Base-by-base conservation (phyloP, 2,888 invertebrate genomes). In the Diloba caeruleocephala region DNA sequence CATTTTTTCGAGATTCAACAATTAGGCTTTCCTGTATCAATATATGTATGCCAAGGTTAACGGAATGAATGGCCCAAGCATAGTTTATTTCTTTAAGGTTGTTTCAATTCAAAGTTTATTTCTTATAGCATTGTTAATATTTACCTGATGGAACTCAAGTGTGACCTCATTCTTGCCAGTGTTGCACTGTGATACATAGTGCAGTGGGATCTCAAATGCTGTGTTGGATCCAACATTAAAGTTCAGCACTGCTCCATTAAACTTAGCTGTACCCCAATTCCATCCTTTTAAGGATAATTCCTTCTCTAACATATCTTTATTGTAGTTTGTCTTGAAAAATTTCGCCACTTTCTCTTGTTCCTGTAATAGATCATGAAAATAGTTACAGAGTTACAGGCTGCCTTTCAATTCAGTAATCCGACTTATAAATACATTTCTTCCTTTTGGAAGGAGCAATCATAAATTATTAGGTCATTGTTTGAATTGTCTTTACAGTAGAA, bases 261-360 rank as follows among this genome's bases (percentile, higher is more conserved):
- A 99, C 74, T 97, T 97, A 0, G 98, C 98, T 0, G 97, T 97
- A 19, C 99, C 99, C 98, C 99, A 99, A 88, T 99, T 99, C 99
- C 99, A 99, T 0, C 99, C 99, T 85, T 98, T 99, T 0, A 99
- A 94, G 62, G 98, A 97, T 43, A 98, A 89, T 79, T 99, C 99
- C 77, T 97, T 98, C 77, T 98, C 98, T 36, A 98, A 92, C 95
- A 99, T 96, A 51, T 97, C 97, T 71, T 97, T 96, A 19, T 96
- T 94, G 86, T 98, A 99, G 66, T 96, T 96, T 4, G 94, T 94
- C 62, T 96, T 95, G 71, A 99, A 97, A 87, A 98, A 99, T 74
- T 97, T 97, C 0, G 97, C 96, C 33, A 99, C 95, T 84, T 98
- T 98, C 36, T 99, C 99, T 90, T 97, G 97, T 70, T 99, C 99